A percentile compares a stretch with the other conserved stretches of the same genome.
Evolutionary conservation across 2,113 vertebrate genomes (phyloP).

Genomic region (Piprites chloris): DNA sequence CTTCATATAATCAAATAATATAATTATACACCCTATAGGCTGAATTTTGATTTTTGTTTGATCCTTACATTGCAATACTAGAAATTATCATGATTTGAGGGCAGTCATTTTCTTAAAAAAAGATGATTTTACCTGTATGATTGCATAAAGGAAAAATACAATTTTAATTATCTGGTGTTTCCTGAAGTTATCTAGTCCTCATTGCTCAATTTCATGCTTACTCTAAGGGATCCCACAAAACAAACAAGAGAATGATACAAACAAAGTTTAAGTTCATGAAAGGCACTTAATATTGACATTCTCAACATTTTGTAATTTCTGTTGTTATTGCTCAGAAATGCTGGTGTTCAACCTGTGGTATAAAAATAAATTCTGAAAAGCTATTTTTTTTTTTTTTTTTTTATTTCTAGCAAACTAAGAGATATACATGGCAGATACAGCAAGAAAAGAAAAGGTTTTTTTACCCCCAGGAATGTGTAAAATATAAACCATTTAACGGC

Average conservation of each 20-base stretch:
- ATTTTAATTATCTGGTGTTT: neutral
- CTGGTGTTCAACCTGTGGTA: neutral
- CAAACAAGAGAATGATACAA: neutral
- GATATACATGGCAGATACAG: neutral
- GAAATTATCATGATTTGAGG: neutral
- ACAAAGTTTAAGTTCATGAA: neutral
- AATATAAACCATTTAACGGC: neutral
- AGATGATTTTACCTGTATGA: neutral
- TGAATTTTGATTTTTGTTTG: neutral
- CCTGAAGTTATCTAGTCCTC: neutral
- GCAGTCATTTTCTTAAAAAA: neutral
- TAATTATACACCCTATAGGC: neutral
- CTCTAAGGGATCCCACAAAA: neutral
- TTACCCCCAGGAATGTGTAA: neutral
- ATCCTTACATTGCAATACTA: neutral
- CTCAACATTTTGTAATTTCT: neutral
- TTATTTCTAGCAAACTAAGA: neutral
- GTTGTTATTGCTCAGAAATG: neutral
- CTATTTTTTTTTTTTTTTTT: neutral
- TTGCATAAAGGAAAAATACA: neutral
- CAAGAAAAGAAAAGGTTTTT: neutral
- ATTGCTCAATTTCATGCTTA: neutral
- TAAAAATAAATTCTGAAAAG: neutral
- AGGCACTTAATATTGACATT: neutral
- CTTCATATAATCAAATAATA: neutral